phyloP scores from a whole-genome alignment of 2,797 vertebrate genomes.

The Carapus acus region DNA sequence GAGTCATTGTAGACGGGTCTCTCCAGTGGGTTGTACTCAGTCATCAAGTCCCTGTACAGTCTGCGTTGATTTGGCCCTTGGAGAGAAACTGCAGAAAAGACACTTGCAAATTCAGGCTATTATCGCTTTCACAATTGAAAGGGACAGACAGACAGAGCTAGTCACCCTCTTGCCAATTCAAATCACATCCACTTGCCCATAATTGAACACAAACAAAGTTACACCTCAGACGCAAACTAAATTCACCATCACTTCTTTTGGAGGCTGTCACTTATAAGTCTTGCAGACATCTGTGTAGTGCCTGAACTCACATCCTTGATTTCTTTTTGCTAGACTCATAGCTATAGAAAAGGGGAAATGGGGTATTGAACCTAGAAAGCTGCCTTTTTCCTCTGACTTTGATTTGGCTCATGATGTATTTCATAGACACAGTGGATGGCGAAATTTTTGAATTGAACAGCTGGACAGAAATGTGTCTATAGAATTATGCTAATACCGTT shows the following conservation, averaged over 20 bases:
- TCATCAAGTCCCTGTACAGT: slow-evolving; percentile 66
- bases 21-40: slow-evolving; percentile 58
- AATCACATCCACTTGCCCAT: background rate
- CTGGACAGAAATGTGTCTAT: too few species aligned
- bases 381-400: too few species aligned
- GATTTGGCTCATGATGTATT: too few species aligned
- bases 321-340: too few species aligned
- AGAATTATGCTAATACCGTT: too few species aligned
- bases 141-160: background rate
- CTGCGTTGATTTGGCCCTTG: slow-evolving; percentile 65
- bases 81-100: slow-evolving; percentile 59
- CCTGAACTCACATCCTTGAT: too few species aligned
- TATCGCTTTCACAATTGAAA: background rate
- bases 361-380: too few species aligned
- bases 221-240: background rate
- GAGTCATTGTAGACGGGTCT: slow-evolving; percentile 72
- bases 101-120: background rate
- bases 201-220: background rate
- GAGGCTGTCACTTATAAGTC: too few species aligned
- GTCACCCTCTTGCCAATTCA: background rate
- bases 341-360: too few species aligned
- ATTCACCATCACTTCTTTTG: background rate
- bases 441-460: too few species aligned
- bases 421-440: too few species aligned
- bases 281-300: too few species aligned